Conservation (phyloP, 2,888 invertebrate species). For the Dimorphilus gyrociliatus region DNA sequence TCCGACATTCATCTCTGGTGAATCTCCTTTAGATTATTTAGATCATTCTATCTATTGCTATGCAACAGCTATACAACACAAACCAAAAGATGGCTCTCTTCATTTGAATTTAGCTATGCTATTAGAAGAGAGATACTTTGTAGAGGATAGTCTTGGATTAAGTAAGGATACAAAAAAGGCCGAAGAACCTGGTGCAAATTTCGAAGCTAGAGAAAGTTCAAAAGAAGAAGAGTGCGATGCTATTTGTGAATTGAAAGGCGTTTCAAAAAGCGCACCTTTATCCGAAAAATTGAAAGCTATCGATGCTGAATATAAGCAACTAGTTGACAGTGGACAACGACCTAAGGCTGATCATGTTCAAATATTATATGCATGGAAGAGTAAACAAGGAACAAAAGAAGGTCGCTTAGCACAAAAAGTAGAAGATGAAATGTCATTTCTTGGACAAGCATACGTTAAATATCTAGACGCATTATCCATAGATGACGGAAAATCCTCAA, state of each 20-base stretch:
- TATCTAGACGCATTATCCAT: conserved; percentile 29
- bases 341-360: conserved; percentile 32
- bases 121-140: conserved; percentile 30
- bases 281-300: conserved; percentile 32
- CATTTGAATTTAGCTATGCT: conserved; percentile 26
- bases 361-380: conserved; percentile 31
- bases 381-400: conserved; percentile 33
- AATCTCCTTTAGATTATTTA: conserved; percentile 25
- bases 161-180: conserved; percentile 9
- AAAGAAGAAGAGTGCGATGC: conserved; percentile 34
- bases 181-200: conserved; percentile 10
- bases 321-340: conserved; percentile 23
- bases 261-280: conserved; percentile 21
- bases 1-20: conserved; percentile 15
- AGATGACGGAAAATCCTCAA: conserved; percentile 24
- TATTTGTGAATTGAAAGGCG: conserved; percentile 30
- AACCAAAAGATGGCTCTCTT: conserved; percentile 23
- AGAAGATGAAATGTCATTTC: conserved; percentile 22
- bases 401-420: conserved; percentile 32
- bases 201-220: conserved; percentile 30
- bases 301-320: conserved; percentile 32
- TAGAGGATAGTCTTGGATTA: conserved; percentile 28
- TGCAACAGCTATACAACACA: conserved; percentile 26
- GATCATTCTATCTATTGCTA: conserved; percentile 20
- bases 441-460: conserved; percentile 33